A percentile compares a stretch with the other conserved stretches of the same genome.
Evolutionary conservation across 1,140 invertebrate genomes (phyloP).

Genomic region (Conus betulinus): DNA sequence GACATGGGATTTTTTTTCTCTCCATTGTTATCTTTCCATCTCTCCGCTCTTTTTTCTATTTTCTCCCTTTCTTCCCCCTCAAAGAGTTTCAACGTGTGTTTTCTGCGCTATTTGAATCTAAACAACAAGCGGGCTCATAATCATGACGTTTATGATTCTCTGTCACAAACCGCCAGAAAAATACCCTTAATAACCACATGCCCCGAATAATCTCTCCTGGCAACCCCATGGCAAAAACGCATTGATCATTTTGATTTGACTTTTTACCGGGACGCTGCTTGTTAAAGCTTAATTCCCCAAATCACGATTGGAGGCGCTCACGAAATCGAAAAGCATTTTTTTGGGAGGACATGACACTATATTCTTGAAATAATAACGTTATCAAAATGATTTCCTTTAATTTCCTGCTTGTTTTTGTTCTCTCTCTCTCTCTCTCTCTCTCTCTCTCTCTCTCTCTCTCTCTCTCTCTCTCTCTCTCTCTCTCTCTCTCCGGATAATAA

Average conservation of each 20-base stretch:
- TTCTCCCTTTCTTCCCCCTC: too few species aligned
- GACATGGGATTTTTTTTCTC: too few species aligned
- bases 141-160: neutral
- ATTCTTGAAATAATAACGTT: too few species aligned
- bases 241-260: too few species aligned
- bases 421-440: neutral
- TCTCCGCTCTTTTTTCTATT: too few species aligned
- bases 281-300: too few species aligned
- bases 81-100: neutral
- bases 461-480: neutral
- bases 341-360: neutral
- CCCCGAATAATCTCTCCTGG: neutral
- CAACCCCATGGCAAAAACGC: neutral
- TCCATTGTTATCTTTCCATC: too few species aligned
- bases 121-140: neutral
- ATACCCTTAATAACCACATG: neutral
- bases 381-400: too few species aligned
- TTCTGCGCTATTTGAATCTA: neutral
- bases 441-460: neutral
- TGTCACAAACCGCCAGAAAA: slow-evolving; percentile 9
- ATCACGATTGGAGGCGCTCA: neutral
- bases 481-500: slow-evolving; percentile 1
- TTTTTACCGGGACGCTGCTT: too few species aligned
- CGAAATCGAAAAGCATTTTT: slow-evolving; percentile 8
- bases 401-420: neutral